These are phyloP conservation scores for Saimiri boliviensis DNA, from an alignment of 2,113 vertebrate genomes.

Conservation along the genomic window DNA sequence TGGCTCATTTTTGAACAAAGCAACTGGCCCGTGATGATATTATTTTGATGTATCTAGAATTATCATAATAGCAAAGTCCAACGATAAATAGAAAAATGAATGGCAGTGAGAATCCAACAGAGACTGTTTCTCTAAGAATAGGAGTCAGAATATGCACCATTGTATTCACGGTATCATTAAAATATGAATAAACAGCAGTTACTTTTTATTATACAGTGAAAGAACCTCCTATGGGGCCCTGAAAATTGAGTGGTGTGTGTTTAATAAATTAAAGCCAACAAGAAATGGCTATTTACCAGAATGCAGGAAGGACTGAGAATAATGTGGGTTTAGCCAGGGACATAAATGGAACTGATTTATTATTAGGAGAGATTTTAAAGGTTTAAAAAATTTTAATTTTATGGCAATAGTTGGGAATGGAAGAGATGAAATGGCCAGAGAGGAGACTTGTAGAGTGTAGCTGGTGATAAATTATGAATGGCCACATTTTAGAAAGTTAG, in stretches of 20 bases:
- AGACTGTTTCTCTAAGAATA: conserved; percentile 73
- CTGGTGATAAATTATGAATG: conserved; percentile 28
- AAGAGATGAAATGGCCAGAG: conserved; percentile 24
- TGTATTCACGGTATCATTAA: conserved; percentile 79
- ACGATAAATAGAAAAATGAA: conserved; percentile 74
- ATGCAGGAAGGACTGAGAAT: conserved; percentile 70
- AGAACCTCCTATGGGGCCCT: conserved; percentile 70
- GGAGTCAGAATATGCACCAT: conserved; percentile 73
- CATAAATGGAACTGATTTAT: conserved; percentile 63
- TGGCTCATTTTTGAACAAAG: conserved; percentile 71
- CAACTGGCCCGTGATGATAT: conserved; percentile 70
- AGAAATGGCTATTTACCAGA: conserved; percentile 73
- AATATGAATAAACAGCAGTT: conserved; percentile 79
- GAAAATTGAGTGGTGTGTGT: conserved; percentile 76
- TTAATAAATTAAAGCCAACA: conserved; percentile 80
- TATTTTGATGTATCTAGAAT: conserved; percentile 77
- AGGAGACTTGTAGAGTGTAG: conserved; percentile 46
- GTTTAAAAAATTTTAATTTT: conserved; percentile 63
- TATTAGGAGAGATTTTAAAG: conserved; percentile 60
- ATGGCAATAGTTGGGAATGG: conserved; percentile 31
- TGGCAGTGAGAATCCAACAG: conserved; percentile 77
- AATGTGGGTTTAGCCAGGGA: conserved; percentile 57
- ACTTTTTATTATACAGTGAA: conserved; percentile 76
- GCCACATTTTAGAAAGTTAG: conserved; percentile 31
- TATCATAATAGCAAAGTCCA: conserved; percentile 76